Evolutionary conservation across 2,888 invertebrate genomes (phyloP).

Genomic region (Microctonus aethiopoides): DNA sequence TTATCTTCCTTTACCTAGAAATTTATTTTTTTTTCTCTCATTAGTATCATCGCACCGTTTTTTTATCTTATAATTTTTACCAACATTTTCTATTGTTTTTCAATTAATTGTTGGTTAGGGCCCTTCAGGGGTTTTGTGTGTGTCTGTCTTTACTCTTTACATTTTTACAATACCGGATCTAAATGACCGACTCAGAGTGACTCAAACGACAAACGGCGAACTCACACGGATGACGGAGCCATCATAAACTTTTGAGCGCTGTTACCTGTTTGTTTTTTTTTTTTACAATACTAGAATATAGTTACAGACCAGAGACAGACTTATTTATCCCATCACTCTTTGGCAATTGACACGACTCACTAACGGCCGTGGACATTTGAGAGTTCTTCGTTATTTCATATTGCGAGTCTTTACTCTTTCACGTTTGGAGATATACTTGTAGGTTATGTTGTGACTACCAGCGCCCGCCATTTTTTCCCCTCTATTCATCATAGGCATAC

Average conservation of each 20-base stretch:
- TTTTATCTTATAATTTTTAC: no score
- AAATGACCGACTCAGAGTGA: constrained; percentile 16
- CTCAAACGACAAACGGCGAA: constrained; percentile 3
- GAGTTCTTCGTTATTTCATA: no score
- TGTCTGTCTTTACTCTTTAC: not conserved
- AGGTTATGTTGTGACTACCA: no score
- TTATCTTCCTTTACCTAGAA: no score
- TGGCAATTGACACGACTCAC: no score
- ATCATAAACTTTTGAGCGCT: not conserved
- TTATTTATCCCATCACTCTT: not conserved
- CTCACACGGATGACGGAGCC: not conserved
- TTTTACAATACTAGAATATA: not conserved
- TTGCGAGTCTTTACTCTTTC: no score
- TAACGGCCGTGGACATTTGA: not conserved
- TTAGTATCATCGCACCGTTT: no score
- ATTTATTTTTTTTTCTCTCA: no score
- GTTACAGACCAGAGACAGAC: not conserved
- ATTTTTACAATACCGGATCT: not conserved
- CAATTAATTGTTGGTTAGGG: constrained; percentile 1
- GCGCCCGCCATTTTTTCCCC: no score
- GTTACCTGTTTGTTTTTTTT: not conserved
- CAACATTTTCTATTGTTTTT: constrained; percentile 4
- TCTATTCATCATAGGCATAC: no score
- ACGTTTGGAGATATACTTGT: no score
- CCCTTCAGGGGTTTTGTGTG: not conserved